Conservation (phyloP, 2,113 vertebrate species). For the Dermatemys mawii region DNA sequence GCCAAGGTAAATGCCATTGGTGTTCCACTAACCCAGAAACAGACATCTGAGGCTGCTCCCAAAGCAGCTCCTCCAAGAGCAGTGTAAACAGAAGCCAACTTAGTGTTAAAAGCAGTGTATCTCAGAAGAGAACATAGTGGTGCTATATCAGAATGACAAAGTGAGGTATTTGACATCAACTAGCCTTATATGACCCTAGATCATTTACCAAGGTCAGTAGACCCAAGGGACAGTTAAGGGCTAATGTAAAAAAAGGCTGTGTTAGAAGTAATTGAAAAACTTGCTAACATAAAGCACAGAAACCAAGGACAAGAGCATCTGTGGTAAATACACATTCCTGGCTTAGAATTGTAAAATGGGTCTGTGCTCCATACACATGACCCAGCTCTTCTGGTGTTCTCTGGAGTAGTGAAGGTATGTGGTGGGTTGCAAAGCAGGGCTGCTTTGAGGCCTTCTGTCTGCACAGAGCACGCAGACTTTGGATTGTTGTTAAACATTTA, state of each 20-base stretch:
- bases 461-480: neutral
- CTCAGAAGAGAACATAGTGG: neutral
- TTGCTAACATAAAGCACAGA: neutral
- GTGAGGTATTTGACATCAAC: neutral
- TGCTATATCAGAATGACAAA: accelerated
- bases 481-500: neutral
- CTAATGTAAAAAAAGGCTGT: neutral
- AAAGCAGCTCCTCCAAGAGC: neutral
- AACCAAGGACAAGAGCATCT: neutral
- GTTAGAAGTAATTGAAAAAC: neutral
- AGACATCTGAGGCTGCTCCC: constrained; percentile 20
- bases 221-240: neutral
- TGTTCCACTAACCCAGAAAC: constrained; percentile 32
- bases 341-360: neutral
- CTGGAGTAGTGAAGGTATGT: neutral
- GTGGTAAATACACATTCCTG: neutral
- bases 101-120: neutral
- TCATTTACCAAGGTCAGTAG: accelerated
- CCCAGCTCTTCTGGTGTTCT: neutral
- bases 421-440: neutral
- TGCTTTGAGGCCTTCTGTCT: neutral
- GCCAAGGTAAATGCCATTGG: constrained; percentile 35
- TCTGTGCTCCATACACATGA: neutral
- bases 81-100: neutral
- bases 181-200: neutral